phyloP scores from a whole-genome alignment of 2,113 vertebrate species.

The Toxotes chatareus region DNA sequence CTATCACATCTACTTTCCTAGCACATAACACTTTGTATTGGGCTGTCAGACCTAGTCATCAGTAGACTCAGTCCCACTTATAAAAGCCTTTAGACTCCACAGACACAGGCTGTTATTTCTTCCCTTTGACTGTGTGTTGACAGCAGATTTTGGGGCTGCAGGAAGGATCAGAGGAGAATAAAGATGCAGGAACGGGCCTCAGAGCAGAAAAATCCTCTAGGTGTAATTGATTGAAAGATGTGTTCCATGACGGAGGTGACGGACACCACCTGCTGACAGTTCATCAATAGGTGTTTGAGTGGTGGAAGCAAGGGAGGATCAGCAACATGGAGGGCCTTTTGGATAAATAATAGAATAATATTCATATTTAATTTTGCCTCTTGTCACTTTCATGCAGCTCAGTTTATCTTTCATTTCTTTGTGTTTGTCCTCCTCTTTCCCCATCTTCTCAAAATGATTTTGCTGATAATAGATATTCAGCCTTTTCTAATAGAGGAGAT shows the following conservation, averaged over 20 bases:
- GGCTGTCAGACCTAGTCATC: neutral
- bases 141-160: neutral
- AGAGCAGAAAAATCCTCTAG: conserved; percentile 20
- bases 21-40: too few relatives aligned
- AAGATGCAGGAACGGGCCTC: conserved; percentile 9
- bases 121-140: neutral
- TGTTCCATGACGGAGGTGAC: conserved; percentile 50
- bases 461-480: conserved; percentile 11
- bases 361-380: conserved; percentile 21
- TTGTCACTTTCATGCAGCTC: neutral
- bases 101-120: neutral
- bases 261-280: conserved; percentile 58
- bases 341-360: conserved; percentile 5
- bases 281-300: conserved; percentile 54
- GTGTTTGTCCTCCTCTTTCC: neutral
- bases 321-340: neutral
- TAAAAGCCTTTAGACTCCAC: neutral
- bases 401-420: conserved; percentile 8
- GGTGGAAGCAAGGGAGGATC: conserved; percentile 8
- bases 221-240: conserved; percentile 52
- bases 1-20: neutral
- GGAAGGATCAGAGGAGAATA: conserved; percentile 18
- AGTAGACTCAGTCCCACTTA: neutral
- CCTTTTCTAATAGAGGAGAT: conserved; percentile 9
- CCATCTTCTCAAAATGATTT: neutral